A percentile compares a stretch with the other conserved stretches of the same genome.
phyloP scores from a whole-genome alignment of 2,113 vertebrate species.

The Vulpes vulpes region DNA sequence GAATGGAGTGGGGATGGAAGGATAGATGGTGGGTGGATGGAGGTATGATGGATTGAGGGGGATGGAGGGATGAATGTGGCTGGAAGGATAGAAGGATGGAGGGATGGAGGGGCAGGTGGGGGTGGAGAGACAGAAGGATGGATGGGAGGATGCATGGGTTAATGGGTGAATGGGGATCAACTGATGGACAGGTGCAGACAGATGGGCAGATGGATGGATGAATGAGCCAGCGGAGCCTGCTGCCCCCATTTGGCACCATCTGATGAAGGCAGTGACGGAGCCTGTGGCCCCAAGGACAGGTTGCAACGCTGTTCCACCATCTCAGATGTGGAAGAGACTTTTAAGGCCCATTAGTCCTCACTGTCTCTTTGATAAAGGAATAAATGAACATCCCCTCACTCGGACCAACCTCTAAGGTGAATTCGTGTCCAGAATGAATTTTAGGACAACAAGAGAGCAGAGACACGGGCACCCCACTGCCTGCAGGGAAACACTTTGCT shows the following conservation, averaged over 20 bases:
- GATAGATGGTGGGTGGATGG: too few species aligned
- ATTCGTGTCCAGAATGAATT: too few species aligned
- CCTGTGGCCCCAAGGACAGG: background rate
- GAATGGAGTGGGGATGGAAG: background rate
- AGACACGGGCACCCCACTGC: fast-evolving
- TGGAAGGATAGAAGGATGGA: background rate
- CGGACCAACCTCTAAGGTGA: fast-evolving
- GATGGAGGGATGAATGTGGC: background rate
- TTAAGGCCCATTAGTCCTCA: fast-evolving
- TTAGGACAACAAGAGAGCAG: background rate
- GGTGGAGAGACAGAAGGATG: fast-evolving
- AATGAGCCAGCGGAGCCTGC: too few species aligned
- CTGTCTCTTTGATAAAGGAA: too few species aligned
- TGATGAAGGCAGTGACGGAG: background rate
- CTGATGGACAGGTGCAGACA: background rate
- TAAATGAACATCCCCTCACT: too few species aligned
- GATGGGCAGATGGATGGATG: too few species aligned
- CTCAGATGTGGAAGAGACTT: background rate
- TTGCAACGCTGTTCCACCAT: too few species aligned
- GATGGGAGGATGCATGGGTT: too few species aligned
- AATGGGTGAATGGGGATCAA: background rate
- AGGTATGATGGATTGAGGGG: background rate
- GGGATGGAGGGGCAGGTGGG: background rate
- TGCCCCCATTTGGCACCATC: fast-evolving
- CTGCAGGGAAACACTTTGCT: fast-evolving